Conservation (phyloP, 2,797 vertebrate species). For the Phataginus tetradactyla region DNA sequence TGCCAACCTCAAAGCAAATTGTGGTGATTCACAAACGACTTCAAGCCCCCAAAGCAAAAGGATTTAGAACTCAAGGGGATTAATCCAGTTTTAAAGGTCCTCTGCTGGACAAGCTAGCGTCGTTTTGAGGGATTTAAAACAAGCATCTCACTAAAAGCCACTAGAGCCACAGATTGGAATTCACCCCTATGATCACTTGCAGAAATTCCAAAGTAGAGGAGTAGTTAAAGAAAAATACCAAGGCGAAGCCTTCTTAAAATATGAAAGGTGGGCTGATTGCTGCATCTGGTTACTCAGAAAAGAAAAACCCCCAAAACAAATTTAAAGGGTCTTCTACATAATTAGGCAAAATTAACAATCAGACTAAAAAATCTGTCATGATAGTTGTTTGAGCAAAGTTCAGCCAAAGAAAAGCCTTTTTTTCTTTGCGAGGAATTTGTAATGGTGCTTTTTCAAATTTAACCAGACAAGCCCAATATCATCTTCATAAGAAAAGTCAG, state of each 20-base stretch:
- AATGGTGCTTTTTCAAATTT: background rate
- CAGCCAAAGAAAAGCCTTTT: background rate
- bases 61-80: slow-evolving; percentile 9
- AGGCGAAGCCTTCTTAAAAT: slow-evolving; percentile 12
- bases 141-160: background rate
- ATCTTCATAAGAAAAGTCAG: background rate
- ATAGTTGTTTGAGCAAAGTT: background rate
- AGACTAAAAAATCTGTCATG: background rate
- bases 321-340: slow-evolving; percentile 3
- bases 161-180: background rate
- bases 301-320: slow-evolving; percentile 44
- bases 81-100: background rate
- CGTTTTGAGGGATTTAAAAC: background rate
- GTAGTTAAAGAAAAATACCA: background rate
- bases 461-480: background rate
- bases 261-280: slow-evolving; percentile 66
- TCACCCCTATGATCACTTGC: background rate
- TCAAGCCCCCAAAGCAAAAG: background rate
- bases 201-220: background rate
- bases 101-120: background rate
- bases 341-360: slow-evolving; percentile 45
- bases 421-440: background rate
- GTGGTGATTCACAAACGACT: slow-evolving; percentile 16
- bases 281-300: background rate
- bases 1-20: slow-evolving; percentile 28